Conservation (phyloP, 2,797 vertebrate genomes). For the Ispidina lecontei region DNA sequence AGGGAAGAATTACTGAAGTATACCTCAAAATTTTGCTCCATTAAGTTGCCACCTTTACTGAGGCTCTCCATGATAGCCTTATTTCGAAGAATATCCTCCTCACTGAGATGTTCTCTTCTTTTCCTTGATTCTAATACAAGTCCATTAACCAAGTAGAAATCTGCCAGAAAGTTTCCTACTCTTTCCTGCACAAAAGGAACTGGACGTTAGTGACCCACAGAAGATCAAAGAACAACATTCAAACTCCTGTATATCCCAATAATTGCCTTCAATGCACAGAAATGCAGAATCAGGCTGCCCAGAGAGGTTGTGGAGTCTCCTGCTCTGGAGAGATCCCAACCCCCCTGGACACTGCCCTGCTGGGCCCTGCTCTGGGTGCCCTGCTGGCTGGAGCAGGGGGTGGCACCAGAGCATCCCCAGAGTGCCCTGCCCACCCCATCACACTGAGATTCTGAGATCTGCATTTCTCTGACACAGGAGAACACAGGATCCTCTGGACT, state of each 20-base stretch:
- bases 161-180: conserved; percentile 96
- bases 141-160: conserved; percentile 96
- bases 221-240: neutral
- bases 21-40: conserved; percentile 98
- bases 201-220: neutral
- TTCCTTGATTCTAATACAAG: conserved; percentile 96
- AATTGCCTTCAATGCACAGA: neutral
- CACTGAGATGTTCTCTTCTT: conserved; percentile 95
- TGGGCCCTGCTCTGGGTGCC: too few relatives aligned
- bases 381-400: too few relatives aligned
- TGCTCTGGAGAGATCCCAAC: too few relatives aligned
- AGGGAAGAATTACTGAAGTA: neutral
- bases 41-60: conserved; percentile 95
- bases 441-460: neutral
- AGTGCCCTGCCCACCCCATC: too few relatives aligned
- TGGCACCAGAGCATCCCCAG: too few relatives aligned
- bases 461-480: neutral
- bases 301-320: too few relatives aligned
- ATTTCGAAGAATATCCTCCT: conserved; percentile 97
- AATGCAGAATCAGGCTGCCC: too few relatives aligned
- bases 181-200: conserved; percentile 84
- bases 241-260: neutral
- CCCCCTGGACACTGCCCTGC: too few relatives aligned
- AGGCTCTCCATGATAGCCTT: conserved; percentile 99
- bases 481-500: neutral